Conservation (phyloP, 2,888 invertebrate genomes). For the Cancer borealis region DNA sequence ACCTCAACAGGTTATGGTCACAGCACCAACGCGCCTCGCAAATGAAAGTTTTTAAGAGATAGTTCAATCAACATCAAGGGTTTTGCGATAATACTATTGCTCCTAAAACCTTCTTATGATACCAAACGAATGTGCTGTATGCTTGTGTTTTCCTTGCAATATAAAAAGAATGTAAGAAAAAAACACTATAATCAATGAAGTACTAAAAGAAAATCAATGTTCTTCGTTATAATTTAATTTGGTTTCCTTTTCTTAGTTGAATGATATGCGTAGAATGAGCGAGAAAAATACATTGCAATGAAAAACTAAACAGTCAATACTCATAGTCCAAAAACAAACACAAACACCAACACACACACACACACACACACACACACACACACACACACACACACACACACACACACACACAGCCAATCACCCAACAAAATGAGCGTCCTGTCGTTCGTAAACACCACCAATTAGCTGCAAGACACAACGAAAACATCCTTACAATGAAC, state of each 20-base stretch:
- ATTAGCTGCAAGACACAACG: conserved; percentile 20
- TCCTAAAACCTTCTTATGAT: neutral
- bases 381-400: conserved; percentile 12
- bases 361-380: conserved; percentile 9
- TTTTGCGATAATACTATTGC: neutral
- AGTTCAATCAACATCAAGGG: neutral
- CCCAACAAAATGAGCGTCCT: neutral
- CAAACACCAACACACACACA: neutral
- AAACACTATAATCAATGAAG: neutral
- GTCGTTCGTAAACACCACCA: neutral
- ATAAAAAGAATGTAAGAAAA: neutral
- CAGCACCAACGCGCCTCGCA: neutral
- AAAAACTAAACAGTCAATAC: neutral
- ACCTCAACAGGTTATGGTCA: neutral
- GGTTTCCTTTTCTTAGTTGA: neutral
- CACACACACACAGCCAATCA: neutral
- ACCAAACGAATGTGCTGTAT: neutral
- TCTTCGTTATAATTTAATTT: neutral
- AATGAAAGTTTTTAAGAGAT: neutral
- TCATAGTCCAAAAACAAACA: neutral
- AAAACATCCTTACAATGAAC: conserved; percentile 10
- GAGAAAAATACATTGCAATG: neutral
- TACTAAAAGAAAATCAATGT: too few relatives aligned
- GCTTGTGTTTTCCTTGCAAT: too few relatives aligned
- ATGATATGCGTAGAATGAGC: neutral